Percentiles rank a stretch among this genome's conserved stretches.
Evolutionary conservation across 2,888 invertebrate species (phyloP).

Genomic region (Acrobasis repandana): DNA sequence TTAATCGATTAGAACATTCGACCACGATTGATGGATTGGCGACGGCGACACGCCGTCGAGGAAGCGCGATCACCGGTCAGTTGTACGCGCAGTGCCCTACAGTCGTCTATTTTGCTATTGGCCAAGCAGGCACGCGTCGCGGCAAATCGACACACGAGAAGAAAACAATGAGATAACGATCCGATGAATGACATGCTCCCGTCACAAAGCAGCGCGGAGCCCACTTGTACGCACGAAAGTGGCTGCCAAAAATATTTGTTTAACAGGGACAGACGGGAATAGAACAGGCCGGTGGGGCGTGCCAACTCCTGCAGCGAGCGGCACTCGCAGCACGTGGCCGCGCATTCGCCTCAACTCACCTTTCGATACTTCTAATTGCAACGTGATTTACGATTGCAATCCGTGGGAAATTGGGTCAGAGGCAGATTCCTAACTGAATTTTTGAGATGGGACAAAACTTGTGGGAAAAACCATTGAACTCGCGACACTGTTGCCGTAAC

Average conservation of each 20-base stretch:
- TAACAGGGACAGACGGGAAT: slow-evolving; percentile 73
- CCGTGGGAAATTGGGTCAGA: background rate
- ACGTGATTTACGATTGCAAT: slow-evolving; percentile 6
- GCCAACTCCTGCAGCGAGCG: slow-evolving; percentile 70
- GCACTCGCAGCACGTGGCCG: slow-evolving; percentile 63
- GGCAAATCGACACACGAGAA: slow-evolving; percentile 71
- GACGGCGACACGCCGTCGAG: slow-evolving; percentile 67
- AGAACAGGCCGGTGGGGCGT: slow-evolving; percentile 66
- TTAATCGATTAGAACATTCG: slow-evolving; percentile 73
- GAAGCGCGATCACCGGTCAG: slow-evolving; percentile 50
- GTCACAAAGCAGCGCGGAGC: slow-evolving; percentile 57
- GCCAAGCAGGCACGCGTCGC: slow-evolving; percentile 57
- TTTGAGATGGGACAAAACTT: too few species aligned
- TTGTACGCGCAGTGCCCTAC: slow-evolving; percentile 58
- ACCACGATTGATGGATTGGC: slow-evolving; percentile 75
- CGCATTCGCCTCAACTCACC: slow-evolving; percentile 46
- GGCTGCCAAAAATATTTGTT: slow-evolving; percentile 78
- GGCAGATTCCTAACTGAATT: too few species aligned
- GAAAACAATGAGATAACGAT: slow-evolving; percentile 76
- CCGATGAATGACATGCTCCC: slow-evolving; percentile 78
- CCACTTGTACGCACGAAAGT: slow-evolving; percentile 69
- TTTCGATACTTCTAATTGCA: slow-evolving; percentile 26
- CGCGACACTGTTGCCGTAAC: too few species aligned
- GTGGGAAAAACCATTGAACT: too few species aligned
- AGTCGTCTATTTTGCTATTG: slow-evolving; percentile 69